Evolutionary conservation across 2,113 vertebrate genomes (phyloP), one percentile per base, ranked within the genome.

Genomic region (Colossoma macropomum): DNA sequence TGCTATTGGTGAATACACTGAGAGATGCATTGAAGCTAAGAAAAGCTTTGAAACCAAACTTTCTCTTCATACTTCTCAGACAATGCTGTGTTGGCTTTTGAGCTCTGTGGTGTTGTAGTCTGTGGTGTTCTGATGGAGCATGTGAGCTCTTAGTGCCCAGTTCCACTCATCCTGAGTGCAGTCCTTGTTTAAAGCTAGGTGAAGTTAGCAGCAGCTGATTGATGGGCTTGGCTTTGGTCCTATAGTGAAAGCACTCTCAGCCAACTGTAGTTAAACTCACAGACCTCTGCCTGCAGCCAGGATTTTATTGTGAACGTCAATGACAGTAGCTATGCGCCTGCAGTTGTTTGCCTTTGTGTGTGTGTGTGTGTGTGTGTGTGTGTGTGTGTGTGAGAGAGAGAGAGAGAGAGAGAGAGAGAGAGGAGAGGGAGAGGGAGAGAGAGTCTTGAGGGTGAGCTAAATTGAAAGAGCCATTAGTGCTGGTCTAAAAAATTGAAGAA

Each of bases 371-470:
- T 16, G n/a, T 10, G 11, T 21, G 56, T 23, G 56, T 23, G 23
- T 27, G 25, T n/a, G 59, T 62, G n/a, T 27, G 59, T 62, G 59
- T 62, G 25, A 13, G n/a, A 3, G 25, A 0, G 25, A 21, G 19
- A 6, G 21, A 3, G 50, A 10, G 50, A 10, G 16, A 10, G 50
- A 10, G 50, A 10, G 50, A 7, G 23, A 9, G 21, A 19, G 30
- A 11, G 0, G 23, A 9, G 21, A 19, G 30, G 72, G 66, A 75
- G 75, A 82, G 62, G 48, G 79, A 68, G 79, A 80, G 56, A 77
- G 25, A 63, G 56, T 19, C 15, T 41, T 23, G 15, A 23, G n/a
- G 34, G 34, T 41, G 56, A 30, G 15, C 25, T 23, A 77, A 77
- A 77, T 10, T 19, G 56, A 0, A 62, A n/a, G n/a, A n/a, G 60